Evolutionary conservation across 2,888 invertebrate genomes (phyloP).

Genomic region (Serripes groenlandicus): DNA sequence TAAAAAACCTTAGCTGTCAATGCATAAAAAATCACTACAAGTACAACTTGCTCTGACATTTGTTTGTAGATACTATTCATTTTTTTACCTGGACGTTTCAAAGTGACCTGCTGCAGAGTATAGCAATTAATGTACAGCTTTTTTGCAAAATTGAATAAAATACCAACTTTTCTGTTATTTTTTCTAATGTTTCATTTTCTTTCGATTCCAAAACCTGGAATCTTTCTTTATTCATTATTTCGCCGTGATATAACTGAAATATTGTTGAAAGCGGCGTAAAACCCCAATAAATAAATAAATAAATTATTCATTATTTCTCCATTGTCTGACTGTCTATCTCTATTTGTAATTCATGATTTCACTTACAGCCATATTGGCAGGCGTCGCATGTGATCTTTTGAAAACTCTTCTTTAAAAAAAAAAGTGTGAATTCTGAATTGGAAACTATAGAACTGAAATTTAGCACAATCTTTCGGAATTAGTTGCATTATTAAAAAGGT

Average conservation of each 20-base stretch:
- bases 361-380: not conserved
- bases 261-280: conserved; percentile 7
- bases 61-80: too few relatives aligned
- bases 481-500: too few relatives aligned
- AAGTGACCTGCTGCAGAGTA: too few relatives aligned
- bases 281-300: not conserved
- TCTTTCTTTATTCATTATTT: too few relatives aligned
- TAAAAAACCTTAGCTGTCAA: too few relatives aligned
- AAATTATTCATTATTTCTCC: not conserved
- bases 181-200: not conserved
- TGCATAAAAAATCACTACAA: too few relatives aligned
- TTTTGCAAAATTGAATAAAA: too few relatives aligned
- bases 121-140: too few relatives aligned
- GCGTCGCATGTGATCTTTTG: not conserved
- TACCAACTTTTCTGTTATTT: too few relatives aligned
- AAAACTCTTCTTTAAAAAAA: not conserved
- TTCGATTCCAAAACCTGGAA: not conserved
- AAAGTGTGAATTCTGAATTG: not conserved
- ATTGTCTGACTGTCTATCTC: not conserved
- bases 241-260: not conserved
- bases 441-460: not conserved
- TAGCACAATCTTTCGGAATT: not conserved
- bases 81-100: not conserved
- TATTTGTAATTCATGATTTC: not conserved
- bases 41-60: too few relatives aligned